Base-by-base conservation (phyloP, 2,888 invertebrate genomes). In the Epinotia bilunana region DNA sequence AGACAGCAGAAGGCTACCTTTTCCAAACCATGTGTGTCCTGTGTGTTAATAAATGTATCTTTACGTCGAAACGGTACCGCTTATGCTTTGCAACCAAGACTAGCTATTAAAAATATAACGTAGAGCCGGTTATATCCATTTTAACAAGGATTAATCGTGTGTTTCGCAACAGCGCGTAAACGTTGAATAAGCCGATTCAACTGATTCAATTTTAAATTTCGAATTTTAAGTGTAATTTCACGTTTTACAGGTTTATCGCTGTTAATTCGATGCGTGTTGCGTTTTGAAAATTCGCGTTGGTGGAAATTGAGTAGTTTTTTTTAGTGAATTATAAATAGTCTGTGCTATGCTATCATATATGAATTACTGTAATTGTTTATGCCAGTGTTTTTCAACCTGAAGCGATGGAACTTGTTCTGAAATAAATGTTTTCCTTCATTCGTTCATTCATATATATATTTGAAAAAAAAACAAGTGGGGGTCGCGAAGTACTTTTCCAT, bases 71-170 rank as follows among this genome's bases (percentile, higher is more conserved):
- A 58, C 69, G 57, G 60, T 69, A 46, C 28, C 64, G 57, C 64
- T 64, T 57, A 4, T 33, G 28, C 1, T 43, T 64, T 72, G 23
- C 11, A 55, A 12, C 43, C 23, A 28, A 43, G 57, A 57, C 12
- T n/a, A n/a, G 55, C 63, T 72, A 64, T 82, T 80, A 81, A 83
- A 83, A 82, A 79, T 78, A 82, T 77, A 79, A 79, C 74, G 78
- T 74, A 70, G 76, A 61, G 65, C 61, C 68, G 57, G 55, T 72
- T 78, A 60, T 77, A 79, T 75, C 76, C 74, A 72, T 75, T 74
- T 81, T 43, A 78, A 80, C 77, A 77, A 73, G 77, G 81, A 82
- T 81, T 78, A 77, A 83, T 82, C 77, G 76, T 76, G 79, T 80
- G 77, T 77, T 77, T 65, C 74, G 73, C 72, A 72, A 76, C 78